Conservation (phyloP, 1,140 invertebrate genomes). For the Orchestia grillus region DNA sequence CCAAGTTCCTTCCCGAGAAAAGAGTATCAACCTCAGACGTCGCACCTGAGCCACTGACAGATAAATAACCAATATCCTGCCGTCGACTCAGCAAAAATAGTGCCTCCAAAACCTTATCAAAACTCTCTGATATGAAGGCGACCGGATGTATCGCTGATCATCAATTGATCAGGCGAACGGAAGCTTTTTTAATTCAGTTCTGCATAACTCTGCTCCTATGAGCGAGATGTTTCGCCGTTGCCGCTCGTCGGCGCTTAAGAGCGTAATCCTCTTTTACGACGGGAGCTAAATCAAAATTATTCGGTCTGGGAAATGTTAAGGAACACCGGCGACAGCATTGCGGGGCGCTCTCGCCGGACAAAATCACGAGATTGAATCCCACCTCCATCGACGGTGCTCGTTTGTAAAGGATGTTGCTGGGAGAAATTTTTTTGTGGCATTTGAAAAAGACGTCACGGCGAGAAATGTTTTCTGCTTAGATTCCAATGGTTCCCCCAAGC, state of each 20-base stretch:
- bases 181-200: neutral
- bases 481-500: neutral
- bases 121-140: too few relatives aligned
- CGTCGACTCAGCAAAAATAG: too few relatives aligned
- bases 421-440: neutral
- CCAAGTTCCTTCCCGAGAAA: too few relatives aligned
- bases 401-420: neutral
- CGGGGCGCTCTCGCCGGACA: neutral
- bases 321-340: neutral
- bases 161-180: neutral
- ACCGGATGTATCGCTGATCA: neutral
- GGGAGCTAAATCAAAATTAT: neutral
- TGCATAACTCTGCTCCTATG: neutral
- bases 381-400: neutral
- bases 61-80: too few relatives aligned
- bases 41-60: too few relatives aligned
- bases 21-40: too few relatives aligned
- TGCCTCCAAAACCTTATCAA: too few relatives aligned
- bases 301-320: neutral
- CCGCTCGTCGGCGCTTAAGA: neutral
- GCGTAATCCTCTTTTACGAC: neutral
- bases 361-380: neutral
- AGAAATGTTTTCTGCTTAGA: neutral
- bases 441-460: neutral
- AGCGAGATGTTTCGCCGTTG: neutral